Evolutionary conservation across 2,797 vertebrate genomes (phyloP).

Genomic region (Lateolabrax maculatus): DNA sequence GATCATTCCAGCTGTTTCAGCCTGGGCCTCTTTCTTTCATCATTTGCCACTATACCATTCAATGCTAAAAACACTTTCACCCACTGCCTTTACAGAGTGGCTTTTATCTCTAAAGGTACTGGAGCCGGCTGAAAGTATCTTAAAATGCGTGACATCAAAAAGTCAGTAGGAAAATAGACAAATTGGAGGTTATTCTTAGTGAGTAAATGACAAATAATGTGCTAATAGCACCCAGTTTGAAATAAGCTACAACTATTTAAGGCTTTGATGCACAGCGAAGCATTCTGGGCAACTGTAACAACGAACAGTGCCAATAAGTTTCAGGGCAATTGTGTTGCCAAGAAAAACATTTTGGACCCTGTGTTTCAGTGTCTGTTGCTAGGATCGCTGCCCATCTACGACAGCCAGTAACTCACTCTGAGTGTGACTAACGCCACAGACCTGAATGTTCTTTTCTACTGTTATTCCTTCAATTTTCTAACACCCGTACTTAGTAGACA

Average conservation of each 20-base stretch:
- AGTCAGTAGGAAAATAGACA: not conserved
- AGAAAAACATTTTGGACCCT: constrained; percentile 65
- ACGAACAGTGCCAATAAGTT: constrained; percentile 57
- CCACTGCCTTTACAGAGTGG: not conserved
- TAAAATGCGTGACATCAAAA: not conserved
- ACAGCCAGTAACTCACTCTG: constrained; percentile 40
- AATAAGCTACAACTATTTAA: constrained; percentile 37
- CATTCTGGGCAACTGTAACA: constrained; percentile 58
- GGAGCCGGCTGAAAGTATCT: not conserved
- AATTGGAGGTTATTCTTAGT: not conserved
- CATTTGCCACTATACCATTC: constrained; percentile 6
- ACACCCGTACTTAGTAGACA: constrained; percentile 1
- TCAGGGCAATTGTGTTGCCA: constrained; percentile 56
- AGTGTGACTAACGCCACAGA: constrained; percentile 55
- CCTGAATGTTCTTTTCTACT: constrained; percentile 60
- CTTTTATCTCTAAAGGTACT: not conserved
- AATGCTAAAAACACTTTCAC: not conserved
- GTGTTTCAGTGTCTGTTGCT: constrained; percentile 49
- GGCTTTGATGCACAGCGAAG: constrained; percentile 29
- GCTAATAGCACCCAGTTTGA: constrained; percentile 7
- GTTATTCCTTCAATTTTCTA: constrained; percentile 20
- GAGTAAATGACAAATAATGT: constrained; percentile 2
- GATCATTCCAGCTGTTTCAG: constrained; percentile 46
- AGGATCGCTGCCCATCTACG: constrained; percentile 40
- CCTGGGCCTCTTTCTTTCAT: constrained; percentile 26